Evolutionary conservation across 2,888 invertebrate genomes (phyloP).

Genomic region (Seira ritae): DNA sequence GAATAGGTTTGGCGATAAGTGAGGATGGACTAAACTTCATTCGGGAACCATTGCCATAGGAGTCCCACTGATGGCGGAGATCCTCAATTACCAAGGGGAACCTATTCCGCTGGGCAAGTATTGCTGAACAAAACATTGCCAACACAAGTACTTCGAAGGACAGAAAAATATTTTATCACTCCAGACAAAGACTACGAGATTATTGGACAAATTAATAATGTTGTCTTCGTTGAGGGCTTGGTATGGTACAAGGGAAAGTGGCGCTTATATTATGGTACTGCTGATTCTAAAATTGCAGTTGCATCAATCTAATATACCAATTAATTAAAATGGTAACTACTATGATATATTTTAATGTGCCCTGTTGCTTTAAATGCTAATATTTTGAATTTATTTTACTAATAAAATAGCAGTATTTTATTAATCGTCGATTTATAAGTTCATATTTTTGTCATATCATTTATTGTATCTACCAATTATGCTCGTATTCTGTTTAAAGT

Average conservation of each 20-base stretch:
- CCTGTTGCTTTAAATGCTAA: too few species aligned
- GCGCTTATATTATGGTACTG: slow-evolving; percentile 70
- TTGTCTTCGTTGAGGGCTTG: slow-evolving; percentile 66
- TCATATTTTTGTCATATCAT: too few species aligned
- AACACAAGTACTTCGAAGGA: slow-evolving; percentile 33
- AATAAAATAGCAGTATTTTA: too few species aligned
- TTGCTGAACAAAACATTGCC: slow-evolving; percentile 47
- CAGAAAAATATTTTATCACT: slow-evolving; percentile 57
- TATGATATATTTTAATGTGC: too few species aligned
- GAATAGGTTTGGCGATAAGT: slow-evolving; percentile 69
- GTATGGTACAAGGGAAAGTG: slow-evolving; percentile 49
- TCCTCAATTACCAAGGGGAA: slow-evolving; percentile 46
- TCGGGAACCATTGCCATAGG: slow-evolving; percentile 45
- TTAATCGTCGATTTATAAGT: too few species aligned
- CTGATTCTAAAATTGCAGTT: slow-evolving; percentile 64
- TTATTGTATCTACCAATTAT: too few species aligned
- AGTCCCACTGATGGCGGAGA: slow-evolving; percentile 50
- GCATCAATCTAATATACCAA: too few species aligned
- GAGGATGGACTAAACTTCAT: slow-evolving; percentile 64
- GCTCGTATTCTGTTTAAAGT: too few species aligned
- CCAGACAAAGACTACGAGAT: slow-evolving; percentile 64
- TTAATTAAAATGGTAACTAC: too few species aligned
- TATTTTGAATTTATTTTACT: too few species aligned
- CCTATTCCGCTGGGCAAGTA: slow-evolving; percentile 64
- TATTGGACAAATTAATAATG: slow-evolving; percentile 63